phyloP scores from a whole-genome alignment of 2,888 invertebrate species.

The Tholera decimalis region DNA sequence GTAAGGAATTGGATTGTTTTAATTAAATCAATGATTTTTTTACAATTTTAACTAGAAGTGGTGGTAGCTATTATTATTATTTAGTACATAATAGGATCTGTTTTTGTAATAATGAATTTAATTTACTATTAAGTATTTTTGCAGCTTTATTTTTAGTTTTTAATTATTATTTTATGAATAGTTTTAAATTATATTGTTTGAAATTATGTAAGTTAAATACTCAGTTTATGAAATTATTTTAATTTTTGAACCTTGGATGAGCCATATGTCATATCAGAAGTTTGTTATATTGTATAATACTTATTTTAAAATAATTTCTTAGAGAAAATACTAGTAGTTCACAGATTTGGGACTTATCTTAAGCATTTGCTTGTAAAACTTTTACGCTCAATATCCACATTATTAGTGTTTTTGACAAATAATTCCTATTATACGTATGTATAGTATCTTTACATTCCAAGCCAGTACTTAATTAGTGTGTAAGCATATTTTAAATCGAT shows the following conservation, averaged over 20 bases:
- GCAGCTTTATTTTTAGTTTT: slow-evolving; percentile 64
- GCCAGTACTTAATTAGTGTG: slow-evolving; percentile 85
- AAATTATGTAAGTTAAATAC: slow-evolving; percentile 63
- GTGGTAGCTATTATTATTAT: slow-evolving; percentile 70
- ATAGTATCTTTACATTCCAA: slow-evolving; percentile 75
- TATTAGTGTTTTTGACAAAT: slow-evolving; percentile 10
- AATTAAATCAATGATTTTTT: slow-evolving; percentile 50
- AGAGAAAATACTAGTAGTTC: slow-evolving; percentile 7
- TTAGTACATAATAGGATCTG: slow-evolving; percentile 65
- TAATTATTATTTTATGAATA: slow-evolving; percentile 54
- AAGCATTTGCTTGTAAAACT: neutral
- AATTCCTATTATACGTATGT: slow-evolving; percentile 50
- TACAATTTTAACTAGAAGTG: slow-evolving; percentile 60
- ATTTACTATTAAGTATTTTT: slow-evolving; percentile 68
- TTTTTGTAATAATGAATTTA: slow-evolving; percentile 66
- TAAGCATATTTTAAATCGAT: slow-evolving; percentile 41
- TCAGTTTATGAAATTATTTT: slow-evolving; percentile 59
- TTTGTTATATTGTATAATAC: slow-evolving; percentile 10
- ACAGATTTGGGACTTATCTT: neutral
- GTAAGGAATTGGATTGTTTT: slow-evolving; percentile 61
- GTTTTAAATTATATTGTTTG: slow-evolving; percentile 51
- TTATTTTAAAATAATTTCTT: slow-evolving; percentile 9
- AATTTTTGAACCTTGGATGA: slow-evolving; percentile 39
- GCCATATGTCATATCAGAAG: slow-evolving; percentile 48
- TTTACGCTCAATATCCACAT: neutral